Evolutionary conservation across 2,888 invertebrate species (phyloP), one percentile per base, ranked within the genome.

Genomic region (Metopia argyrocephala): DNA sequence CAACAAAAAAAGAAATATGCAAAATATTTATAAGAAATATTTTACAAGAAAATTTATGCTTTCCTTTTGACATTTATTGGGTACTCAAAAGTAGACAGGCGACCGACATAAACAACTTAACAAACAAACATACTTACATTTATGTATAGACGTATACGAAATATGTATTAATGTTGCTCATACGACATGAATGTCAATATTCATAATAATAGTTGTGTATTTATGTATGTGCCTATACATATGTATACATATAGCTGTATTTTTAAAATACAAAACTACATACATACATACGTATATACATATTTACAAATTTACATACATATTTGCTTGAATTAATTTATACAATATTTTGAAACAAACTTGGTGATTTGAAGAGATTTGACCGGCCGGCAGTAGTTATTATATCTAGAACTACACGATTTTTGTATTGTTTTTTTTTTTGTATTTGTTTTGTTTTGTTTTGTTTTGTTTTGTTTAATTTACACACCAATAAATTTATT

Each of bases 311-410:
- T n/a, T n/a, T n/a, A n/a, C n/a, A n/a, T n/a, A n/a, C n/a, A n/a
- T n/a, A n/a, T n/a, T n/a, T n/a, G n/a, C n/a, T n/a, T n/a, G n/a
- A n/a, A n/a, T n/a, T n/a, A n/a, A n/a, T n/a, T n/a, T n/a, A n/a
- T n/a, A n/a, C n/a, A n/a, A n/a, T n/a, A n/a, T n/a, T n/a, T n/a
- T n/a, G n/a, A n/a, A n/a, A n/a, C n/a, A n/a, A n/a, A n/a, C n/a
- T n/a, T 64, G 23, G 56, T 38, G 27, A 62, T 25, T 50, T 21
- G n/a, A 50, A 20, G 28, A 27, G 25, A 48, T 25, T 61, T 76
- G 54, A 62, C 79, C 79, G 79, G 71, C 79, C 79, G 75, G 79
- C 54, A 71, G 79, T 18, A n/a, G n/a, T n/a, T n/a, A n/a, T n/a
- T n/a, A n/a, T n/a, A n/a, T n/a, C n/a, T n/a, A n/a, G n/a, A n/a